A percentile compares a stretch with the other conserved stretches of the same genome.
Evolutionary conservation across 2,797 vertebrate genomes (phyloP).

Genomic region (Graptemys geographica): DNA sequence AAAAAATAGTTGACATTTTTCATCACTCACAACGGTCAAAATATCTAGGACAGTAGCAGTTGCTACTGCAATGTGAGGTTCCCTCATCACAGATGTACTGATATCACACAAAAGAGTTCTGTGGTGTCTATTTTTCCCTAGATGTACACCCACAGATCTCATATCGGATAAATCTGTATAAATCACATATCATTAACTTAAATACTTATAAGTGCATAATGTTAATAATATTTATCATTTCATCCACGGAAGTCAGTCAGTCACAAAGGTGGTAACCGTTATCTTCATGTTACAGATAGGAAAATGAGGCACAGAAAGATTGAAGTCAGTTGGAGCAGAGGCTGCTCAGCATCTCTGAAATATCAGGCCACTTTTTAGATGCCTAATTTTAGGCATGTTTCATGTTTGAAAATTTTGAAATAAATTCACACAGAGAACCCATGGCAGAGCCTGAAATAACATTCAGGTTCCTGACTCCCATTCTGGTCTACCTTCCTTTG

Average conservation of each 20-base stretch:
- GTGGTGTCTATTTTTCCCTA: not conserved
- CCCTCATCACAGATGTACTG: not conserved
- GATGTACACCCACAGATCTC: not conserved
- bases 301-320: not conserved
- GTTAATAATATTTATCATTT: not conserved
- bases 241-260: not conserved
- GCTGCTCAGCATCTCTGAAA: not conserved
- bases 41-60: not conserved
- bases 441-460: fast-evolving
- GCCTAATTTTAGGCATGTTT: not conserved
- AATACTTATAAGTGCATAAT: not conserved
- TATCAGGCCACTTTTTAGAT: not conserved
- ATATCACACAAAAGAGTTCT: not conserved
- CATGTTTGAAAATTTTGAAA: not conserved
- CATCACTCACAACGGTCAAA: not conserved
- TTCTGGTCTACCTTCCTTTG: not conserved
- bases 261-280: not conserved
- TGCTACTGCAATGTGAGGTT: too few relatives aligned
- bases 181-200: not conserved
- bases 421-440: not conserved
- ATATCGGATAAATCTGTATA: not conserved
- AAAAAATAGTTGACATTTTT: not conserved
- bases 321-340: not conserved
- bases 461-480: not conserved
- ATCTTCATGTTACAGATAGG: not conserved